These are phyloP conservation scores for Sylvilagus bachmani DNA, from an alignment of 2,113 vertebrate genomes.

Conservation along the genomic window DNA sequence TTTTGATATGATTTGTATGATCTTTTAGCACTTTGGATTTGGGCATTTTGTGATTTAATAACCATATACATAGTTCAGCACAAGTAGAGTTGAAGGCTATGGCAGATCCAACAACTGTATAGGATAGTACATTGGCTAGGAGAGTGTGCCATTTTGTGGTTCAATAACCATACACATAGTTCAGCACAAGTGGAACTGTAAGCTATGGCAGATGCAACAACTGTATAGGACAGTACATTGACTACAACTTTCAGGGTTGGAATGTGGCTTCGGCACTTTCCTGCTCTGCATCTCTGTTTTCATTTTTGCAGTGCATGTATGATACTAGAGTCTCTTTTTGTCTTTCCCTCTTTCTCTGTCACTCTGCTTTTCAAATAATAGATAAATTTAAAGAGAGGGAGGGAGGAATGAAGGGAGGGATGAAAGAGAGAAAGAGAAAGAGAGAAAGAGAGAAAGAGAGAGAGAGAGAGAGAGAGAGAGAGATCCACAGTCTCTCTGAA, in stretches of 20 bases:
- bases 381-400: no score
- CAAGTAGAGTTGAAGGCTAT: neutral
- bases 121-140: no score
- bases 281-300: neutral
- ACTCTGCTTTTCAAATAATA: no score
- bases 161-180: neutral
- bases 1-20: neutral
- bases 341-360: no score
- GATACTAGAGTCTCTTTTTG: no score
- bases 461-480: no score
- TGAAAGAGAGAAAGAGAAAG: no score
- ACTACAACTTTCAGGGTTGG: neutral
- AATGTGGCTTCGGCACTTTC: neutral
- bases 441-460: no score
- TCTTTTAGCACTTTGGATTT: neutral
- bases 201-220: accelerated
- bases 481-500: neutral
- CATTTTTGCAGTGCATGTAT: neutral
- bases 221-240: neutral
- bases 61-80: neutral
- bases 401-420: no score
- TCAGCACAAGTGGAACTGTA: neutral
- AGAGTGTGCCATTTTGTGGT: neutral
- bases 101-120: neutral
- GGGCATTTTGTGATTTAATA: neutral